Base-by-base conservation (phyloP, 2,888 invertebrate genomes). In the Agrotis segetum region DNA sequence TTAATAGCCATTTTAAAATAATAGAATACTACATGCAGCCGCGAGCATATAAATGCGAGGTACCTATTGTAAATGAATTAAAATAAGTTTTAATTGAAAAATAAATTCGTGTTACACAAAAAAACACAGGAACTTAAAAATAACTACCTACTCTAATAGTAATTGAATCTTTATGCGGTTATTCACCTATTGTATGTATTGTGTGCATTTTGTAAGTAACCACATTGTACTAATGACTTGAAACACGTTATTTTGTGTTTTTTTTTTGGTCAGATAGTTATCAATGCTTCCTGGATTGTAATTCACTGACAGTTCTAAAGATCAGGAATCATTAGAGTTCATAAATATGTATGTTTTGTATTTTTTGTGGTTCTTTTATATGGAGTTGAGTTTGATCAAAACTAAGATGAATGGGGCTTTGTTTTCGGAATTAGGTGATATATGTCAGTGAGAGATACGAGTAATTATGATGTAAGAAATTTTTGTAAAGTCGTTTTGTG, bases 251-350 rank as follows among this genome's bases (percentile, higher is more conserved):
- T 77, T 81, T 56, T 4, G 9, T n/a, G 3, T 50, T 53, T 78
- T 74, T 53, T 78, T 74, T 81, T 70, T 63, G 21, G 55, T 40
- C 14, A 13, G 13, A 50, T 64, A 9, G 19, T 60, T 50, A 34
- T 24, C 34, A 16, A 47, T 24, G 49, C 67, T 81, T 77, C 81
- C 81, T 79, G 49, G 21, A 64, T 80, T 61, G 53, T 77, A 53
- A 67, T 64, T 81, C 34, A 64, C 53, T 71, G 64, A 61, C 67
- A 67, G 60, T 29, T 60, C 11, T 71, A 47, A 81, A 77, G 65
- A 60, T 68, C 76, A 72, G 34, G 66, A 63, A 60, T 81, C 71
- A 81, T 76, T 76, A 66, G 16, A 34, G 13, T 14, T 56, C 24
- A 46, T 52, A 63, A 67, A 63, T 71, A 61, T 46, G 55, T 73